Percentiles rank a stretch among this genome's conserved stretches.
phyloP scores from a whole-genome alignment of 2,113 vertebrate species.

The Eudyptes chrysolophus region DNA sequence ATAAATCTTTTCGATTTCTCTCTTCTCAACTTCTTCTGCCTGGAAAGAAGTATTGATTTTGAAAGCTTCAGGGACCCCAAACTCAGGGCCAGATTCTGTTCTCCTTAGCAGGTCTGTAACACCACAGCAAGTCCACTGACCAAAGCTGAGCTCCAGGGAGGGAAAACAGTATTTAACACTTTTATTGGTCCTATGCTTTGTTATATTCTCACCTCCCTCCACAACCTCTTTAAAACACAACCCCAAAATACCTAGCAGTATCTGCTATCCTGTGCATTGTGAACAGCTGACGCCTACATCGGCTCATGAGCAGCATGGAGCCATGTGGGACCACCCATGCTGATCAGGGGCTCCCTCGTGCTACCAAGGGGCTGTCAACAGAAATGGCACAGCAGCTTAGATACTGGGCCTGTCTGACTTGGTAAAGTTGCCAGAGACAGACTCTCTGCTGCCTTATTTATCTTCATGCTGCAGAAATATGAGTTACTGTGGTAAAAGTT shows the following conservation, averaged over 20 bases:
- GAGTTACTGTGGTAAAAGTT: neutral
- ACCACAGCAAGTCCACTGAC: neutral
- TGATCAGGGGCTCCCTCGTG: neutral
- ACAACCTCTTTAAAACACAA: neutral
- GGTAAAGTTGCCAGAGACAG: neutral
- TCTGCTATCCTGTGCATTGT: neutral
- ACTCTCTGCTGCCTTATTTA: neutral
- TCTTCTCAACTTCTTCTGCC: neutral
- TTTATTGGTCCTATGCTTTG: neutral
- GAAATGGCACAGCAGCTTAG: neutral
- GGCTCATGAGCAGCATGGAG: neutral
- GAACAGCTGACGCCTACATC: neutral
- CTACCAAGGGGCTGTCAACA: neutral
- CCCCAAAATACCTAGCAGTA: neutral
- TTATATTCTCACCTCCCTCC: neutral
- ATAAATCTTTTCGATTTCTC: neutral
- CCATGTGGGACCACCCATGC: neutral
- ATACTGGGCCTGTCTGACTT: neutral
- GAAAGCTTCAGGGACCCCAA: neutral
- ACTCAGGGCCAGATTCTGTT: neutral
- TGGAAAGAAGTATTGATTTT: neutral
- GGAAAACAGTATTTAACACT: neutral
- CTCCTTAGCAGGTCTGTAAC: neutral
- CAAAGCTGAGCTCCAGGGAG: neutral
- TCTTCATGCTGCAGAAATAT: neutral